Conservation (phyloP, 2,797 vertebrate genomes). For the Periophthalmus magnuspinnatus region DNA sequence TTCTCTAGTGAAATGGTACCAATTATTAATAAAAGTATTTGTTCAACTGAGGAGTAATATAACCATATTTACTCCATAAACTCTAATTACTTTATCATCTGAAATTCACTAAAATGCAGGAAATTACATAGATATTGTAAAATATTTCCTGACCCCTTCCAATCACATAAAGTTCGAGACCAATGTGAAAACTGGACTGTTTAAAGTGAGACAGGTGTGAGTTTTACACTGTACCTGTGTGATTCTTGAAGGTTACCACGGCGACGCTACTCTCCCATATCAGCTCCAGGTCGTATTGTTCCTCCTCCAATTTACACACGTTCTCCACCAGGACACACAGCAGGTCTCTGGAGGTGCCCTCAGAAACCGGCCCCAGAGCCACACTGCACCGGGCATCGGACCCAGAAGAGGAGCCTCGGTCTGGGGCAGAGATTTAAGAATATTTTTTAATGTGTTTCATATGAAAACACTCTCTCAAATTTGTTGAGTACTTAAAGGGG, state of each 20-base stretch:
- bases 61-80: too few relatives aligned
- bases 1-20: too few relatives aligned
- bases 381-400: background rate
- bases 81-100: too few relatives aligned
- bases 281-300: conserved; percentile 56
- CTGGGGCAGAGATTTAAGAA: background rate
- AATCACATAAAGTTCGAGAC: background rate
- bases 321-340: conserved; percentile 68
- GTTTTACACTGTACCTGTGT: conserved; percentile 40
- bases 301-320: conserved; percentile 40
- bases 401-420: background rate
- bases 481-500: too few relatives aligned
- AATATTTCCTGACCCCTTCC: background rate
- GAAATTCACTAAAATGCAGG: too few relatives aligned
- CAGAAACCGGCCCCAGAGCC: conserved; percentile 56
- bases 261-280: conserved; percentile 57
- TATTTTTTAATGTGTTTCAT: too few relatives aligned
- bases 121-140: too few relatives aligned
- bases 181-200: background rate
- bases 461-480: too few relatives aligned
- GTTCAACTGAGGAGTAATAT: too few relatives aligned
- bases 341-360: conserved; percentile 33
- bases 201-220: too few relatives aligned
- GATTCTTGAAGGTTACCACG: conserved; percentile 58
- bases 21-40: too few relatives aligned